A percentile compares a stretch with the other conserved stretches of the same genome.
These are phyloP conservation scores for Myiothlypis coronata DNA, from an alignment of 2,797 vertebrate species.

Conservation along the genomic window DNA sequence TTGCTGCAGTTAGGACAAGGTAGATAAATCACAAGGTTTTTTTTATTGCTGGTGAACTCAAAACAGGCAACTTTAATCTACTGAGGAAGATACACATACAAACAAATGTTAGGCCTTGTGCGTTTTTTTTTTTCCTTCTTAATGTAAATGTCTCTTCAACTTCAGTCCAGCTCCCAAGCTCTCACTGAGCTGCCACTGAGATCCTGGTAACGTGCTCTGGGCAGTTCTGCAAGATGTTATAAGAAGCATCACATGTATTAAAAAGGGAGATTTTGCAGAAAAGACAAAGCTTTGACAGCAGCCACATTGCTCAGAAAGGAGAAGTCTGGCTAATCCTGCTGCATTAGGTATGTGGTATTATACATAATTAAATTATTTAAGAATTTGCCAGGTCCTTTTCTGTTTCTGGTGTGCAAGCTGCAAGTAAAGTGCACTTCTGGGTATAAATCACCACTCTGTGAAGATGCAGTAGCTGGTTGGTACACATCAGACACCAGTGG, in stretches of 20 bases:
- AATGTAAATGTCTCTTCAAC: slow-evolving; percentile 28
- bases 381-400: background rate
- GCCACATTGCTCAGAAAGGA: slow-evolving; percentile 5
- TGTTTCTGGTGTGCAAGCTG: slow-evolving; percentile 63
- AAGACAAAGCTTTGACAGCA: slow-evolving; percentile 31
- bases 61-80: slow-evolving; percentile 75
- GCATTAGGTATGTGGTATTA: slow-evolving; percentile 1
- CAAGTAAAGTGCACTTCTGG: slow-evolving; percentile 68
- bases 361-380: background rate
- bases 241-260: slow-evolving; percentile 34
- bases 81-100: slow-evolving; percentile 64
- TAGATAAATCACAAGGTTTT: slow-evolving; percentile 58
- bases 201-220: background rate
- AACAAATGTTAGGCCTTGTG: slow-evolving; percentile 65
- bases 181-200: slow-evolving; percentile 22
- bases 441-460: background rate
- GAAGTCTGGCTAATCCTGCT: slow-evolving; percentile 30
- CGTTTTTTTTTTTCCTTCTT: slow-evolving; percentile 44
- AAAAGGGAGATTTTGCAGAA: slow-evolving; percentile 34
- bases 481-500: background rate
- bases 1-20: slow-evolving; percentile 29
- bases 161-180: slow-evolving; percentile 26
- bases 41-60: slow-evolving; percentile 76
- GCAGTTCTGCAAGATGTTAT: slow-evolving; percentile 2
- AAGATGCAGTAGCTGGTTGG: background rate